phyloP scores from a whole-genome alignment of 2,888 invertebrate species.

The Labia minor region DNA sequence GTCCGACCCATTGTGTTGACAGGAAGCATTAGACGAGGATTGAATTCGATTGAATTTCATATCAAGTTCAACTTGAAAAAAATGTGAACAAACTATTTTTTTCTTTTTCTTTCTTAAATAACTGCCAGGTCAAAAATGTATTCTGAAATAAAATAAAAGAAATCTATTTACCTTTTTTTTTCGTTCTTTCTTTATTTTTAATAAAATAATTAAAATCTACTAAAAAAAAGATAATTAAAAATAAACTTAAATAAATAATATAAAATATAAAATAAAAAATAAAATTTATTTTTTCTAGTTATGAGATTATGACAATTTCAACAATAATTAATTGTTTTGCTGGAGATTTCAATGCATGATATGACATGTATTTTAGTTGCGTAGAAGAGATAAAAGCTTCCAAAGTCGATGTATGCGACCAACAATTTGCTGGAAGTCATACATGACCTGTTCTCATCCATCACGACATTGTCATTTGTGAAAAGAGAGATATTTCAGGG shows the following conservation, averaged over 20 bases:
- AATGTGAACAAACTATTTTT: not conserved
- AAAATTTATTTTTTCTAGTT: too few relatives aligned
- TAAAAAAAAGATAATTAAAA: too few relatives aligned
- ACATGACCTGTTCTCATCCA: slow-evolving; percentile 7
- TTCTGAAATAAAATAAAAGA: too few relatives aligned
- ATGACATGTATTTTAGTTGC: not conserved
- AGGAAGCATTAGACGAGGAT: not conserved
- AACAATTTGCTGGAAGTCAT: not conserved
- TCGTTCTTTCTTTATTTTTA: too few relatives aligned
- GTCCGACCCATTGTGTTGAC: not conserved
- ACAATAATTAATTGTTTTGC: too few relatives aligned
- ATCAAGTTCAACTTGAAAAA: not conserved
- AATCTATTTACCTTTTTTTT: too few relatives aligned
- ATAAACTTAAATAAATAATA: not conserved
- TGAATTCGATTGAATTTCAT: not conserved
- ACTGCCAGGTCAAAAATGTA: too few relatives aligned
- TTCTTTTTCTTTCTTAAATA: not conserved
- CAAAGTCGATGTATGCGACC: not conserved
- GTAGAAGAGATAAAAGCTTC: not conserved
- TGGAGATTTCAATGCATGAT: not conserved
- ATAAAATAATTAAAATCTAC: too few relatives aligned
- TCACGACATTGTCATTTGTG: not conserved
- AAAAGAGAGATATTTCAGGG: not conserved
- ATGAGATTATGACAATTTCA: too few relatives aligned
- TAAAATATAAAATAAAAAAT: not conserved